These are phyloP conservation scores for Drosophila novamexicana DNA, from an alignment of 1,140 invertebrate genomes.

Conservation along the genomic window DNA sequence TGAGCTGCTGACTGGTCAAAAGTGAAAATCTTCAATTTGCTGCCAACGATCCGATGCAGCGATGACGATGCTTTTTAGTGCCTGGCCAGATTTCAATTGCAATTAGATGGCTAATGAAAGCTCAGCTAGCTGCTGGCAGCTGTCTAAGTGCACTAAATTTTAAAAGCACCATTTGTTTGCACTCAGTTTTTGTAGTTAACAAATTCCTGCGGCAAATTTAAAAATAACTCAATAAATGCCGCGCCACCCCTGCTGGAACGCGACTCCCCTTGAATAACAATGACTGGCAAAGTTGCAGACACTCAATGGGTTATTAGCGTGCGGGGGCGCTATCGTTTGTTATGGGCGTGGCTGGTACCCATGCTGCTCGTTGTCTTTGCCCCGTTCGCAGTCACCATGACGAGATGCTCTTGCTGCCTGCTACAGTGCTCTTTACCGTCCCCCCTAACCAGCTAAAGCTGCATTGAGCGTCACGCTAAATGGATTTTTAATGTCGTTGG, in stretches of 20 bases:
- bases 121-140: conserved; percentile 22
- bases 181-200: conserved; percentile 58
- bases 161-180: conserved; percentile 49
- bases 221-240: conserved; percentile 72
- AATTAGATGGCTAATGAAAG: conserved; percentile 43
- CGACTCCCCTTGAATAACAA: conserved; percentile 55
- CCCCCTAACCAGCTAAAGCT: conserved; percentile 22
- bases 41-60: conserved; percentile 17
- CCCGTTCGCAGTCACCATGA: conserved; percentile 31
- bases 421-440: not conserved
- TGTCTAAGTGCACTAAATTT: conserved; percentile 8
- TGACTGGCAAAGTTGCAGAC: conserved; percentile 63
- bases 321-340: conserved; percentile 16
- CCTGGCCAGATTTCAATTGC: conserved; percentile 13
- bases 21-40: conserved; percentile 44
- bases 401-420: conserved; percentile 27
- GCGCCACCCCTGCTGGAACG: not conserved
- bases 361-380: conserved; percentile 34
- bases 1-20: conserved; percentile 54
- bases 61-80: conserved; percentile 15
- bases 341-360: conserved; percentile 22
- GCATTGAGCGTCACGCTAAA: conserved; percentile 71
- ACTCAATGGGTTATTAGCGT: conserved; percentile 78
- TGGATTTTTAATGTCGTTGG: conserved; percentile 81
- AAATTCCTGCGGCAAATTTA: conserved; percentile 67